Percentiles rank a stretch among this genome's conserved stretches.
Conservation (phyloP, 92 coral and sea anemone species). For the Zoanthus solanderi region DNA sequence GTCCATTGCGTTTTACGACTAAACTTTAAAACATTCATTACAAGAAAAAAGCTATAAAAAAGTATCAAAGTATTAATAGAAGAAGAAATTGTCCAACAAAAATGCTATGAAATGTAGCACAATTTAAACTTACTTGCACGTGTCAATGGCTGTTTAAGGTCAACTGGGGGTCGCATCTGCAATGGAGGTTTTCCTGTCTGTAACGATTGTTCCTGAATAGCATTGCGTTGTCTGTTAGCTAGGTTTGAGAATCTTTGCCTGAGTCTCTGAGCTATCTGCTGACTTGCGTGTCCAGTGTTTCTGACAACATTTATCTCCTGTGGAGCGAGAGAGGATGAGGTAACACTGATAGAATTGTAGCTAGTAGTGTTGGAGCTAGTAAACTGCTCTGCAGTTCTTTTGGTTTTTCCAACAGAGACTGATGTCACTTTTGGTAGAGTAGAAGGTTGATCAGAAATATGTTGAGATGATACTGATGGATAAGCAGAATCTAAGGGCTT, state of each 20-base stretch:
- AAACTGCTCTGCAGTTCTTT: background rate
- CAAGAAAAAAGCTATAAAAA: no score
- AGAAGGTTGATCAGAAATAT: background rate
- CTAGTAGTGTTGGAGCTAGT: background rate
- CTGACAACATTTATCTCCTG: slow-evolving; percentile 24
- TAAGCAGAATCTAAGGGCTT: background rate
- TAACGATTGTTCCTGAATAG: background rate
- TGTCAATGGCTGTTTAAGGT: background rate
- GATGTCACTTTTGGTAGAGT: background rate
- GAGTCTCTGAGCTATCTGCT: slow-evolving; percentile 66
- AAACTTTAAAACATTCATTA: no score
- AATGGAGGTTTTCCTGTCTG: background rate
- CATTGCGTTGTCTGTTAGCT: slow-evolving; percentile 73
- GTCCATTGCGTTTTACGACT: no score
- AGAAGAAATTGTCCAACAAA: no score
- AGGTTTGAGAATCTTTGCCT: slow-evolving; percentile 76
- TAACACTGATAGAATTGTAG: background rate
- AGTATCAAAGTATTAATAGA: no score
- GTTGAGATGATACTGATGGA: background rate
- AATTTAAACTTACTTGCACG: slow-evolving; percentile 4
- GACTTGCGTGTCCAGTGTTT: slow-evolving; percentile 49
- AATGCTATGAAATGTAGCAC: no score
- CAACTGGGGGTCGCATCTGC: background rate
- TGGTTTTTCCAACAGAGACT: background rate
- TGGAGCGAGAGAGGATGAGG: background rate